phyloP scores from a whole-genome alignment of 1,140 invertebrate species.

The Dendroctonus valens region DNA sequence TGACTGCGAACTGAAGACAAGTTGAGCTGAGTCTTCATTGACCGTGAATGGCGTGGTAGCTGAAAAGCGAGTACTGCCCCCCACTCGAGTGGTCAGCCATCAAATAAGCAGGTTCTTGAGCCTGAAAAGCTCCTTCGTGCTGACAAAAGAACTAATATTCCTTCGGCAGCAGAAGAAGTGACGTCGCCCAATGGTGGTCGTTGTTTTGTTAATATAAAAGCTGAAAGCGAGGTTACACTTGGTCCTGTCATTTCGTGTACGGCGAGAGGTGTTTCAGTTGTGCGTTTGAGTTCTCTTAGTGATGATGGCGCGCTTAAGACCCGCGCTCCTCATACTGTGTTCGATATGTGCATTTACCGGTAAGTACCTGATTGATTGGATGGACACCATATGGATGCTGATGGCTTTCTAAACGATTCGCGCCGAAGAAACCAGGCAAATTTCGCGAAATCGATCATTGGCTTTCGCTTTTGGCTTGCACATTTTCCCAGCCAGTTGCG shows the following conservation, averaged over 20 bases:
- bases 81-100: constrained; percentile 1
- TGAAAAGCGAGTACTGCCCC: constrained; percentile 9
- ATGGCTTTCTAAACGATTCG: not conserved
- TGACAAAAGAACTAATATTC: constrained; percentile 18
- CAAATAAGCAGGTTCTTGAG: constrained; percentile 10
- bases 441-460: not conserved
- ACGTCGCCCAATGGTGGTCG: constrained; percentile 46
- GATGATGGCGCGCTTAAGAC: constrained; percentile 45
- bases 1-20: no score
- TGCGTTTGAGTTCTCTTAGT: constrained; percentile 40
- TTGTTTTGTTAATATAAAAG: constrained; percentile 51
- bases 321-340: constrained; percentile 42
- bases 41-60: not conserved
- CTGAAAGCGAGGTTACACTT: constrained; percentile 40
- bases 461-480: constrained; percentile 12
- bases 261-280: constrained; percentile 35
- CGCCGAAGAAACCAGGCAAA: not conserved
- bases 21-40: not conserved
- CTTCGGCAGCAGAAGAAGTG: constrained; percentile 41
- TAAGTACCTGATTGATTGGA: constrained; percentile 44
- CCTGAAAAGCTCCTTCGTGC: constrained; percentile 26
- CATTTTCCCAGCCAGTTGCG: constrained; percentile 3
- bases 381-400: constrained; percentile 13
- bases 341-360: constrained; percentile 42
- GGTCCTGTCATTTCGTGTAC: constrained; percentile 42